A percentile compares a stretch with the other conserved stretches of the same genome.
Evolutionary conservation across 2,113 vertebrate species (phyloP).

Genomic region (Centropristis striata): DNA sequence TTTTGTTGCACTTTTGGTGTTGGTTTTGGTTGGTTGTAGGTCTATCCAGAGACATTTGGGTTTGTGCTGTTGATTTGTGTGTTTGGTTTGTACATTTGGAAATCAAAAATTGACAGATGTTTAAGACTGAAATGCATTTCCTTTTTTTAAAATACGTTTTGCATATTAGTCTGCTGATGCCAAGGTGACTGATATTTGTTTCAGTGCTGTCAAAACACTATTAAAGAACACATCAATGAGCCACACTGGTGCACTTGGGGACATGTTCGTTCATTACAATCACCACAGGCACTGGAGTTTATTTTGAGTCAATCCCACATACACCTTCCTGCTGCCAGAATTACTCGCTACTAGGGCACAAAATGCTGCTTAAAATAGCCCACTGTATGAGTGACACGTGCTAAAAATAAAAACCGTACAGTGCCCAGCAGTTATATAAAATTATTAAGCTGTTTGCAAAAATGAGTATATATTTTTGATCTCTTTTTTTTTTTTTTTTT

Average conservation of each 20-base stretch:
- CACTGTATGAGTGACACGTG: not conserved
- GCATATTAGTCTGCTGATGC: too few species aligned
- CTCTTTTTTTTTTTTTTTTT: not conserved
- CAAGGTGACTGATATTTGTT: too few species aligned
- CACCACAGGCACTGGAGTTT: constrained; percentile 13
- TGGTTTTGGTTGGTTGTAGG: too few species aligned
- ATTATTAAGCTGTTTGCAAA: not conserved
- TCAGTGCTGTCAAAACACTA: not conserved
- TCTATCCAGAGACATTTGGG: too few species aligned
- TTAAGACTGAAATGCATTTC: too few species aligned
- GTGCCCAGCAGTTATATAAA: not conserved
- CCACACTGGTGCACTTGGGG: not conserved
- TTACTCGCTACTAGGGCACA: not conserved
- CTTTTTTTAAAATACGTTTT: too few species aligned
- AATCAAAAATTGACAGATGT: too few species aligned
- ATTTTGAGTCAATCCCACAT: constrained; percentile 12
- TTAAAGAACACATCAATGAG: not conserved
- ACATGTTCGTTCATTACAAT: not conserved
- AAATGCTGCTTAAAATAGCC: constrained; percentile 10
- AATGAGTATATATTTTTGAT: not conserved
- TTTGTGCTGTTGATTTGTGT: too few species aligned
- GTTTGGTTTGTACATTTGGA: too few species aligned
- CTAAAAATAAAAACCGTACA: not conserved
- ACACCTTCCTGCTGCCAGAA: constrained; percentile 5
- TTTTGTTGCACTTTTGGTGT: too few species aligned